These are phyloP conservation scores for Podotricha telesiphe DNA, from an alignment of 2,888 invertebrate species.

Conservation along the genomic window DNA sequence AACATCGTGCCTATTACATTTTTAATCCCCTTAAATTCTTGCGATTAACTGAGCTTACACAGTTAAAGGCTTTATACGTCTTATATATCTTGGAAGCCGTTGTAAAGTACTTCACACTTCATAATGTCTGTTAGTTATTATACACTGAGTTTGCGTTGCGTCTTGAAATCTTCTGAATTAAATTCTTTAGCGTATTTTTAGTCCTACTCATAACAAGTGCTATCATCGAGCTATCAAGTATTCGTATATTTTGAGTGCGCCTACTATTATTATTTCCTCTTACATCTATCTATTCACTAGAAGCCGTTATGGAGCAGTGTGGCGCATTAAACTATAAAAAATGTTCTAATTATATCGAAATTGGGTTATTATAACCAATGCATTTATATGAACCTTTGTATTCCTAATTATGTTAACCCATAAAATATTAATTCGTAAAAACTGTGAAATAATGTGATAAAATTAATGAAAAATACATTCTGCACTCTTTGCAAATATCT, in stretches of 20 bases:
- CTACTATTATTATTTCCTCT: not conserved
- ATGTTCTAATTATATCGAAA: not conserved
- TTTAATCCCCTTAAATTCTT: constrained; percentile 28
- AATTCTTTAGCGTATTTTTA: constrained; percentile 54
- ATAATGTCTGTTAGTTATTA: constrained; percentile 60
- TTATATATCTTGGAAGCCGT: constrained; percentile 27
- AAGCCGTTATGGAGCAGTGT: not conserved
- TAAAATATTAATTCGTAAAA: not conserved
- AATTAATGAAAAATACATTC: too few relatives aligned
- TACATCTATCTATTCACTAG: not conserved
- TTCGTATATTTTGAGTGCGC: constrained; percentile 29
- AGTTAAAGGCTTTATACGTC: constrained; percentile 19
- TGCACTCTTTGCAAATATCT: not conserved
- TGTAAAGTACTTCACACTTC: constrained; percentile 53
- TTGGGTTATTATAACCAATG: too few relatives aligned
- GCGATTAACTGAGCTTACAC: constrained; percentile 18
- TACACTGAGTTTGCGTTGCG: constrained; percentile 66
- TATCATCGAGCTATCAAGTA: constrained; percentile 39
- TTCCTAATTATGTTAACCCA: not conserved
- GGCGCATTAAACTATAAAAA: not conserved
- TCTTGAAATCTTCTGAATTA: constrained; percentile 53
- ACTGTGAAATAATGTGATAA: not conserved
- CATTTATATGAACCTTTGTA: not conserved
- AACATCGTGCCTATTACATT: constrained; percentile 18
- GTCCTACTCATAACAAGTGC: constrained; percentile 46